phyloP scores from a whole-genome alignment of 2,113 vertebrate genomes.

The Oryzias curvinotus region DNA sequence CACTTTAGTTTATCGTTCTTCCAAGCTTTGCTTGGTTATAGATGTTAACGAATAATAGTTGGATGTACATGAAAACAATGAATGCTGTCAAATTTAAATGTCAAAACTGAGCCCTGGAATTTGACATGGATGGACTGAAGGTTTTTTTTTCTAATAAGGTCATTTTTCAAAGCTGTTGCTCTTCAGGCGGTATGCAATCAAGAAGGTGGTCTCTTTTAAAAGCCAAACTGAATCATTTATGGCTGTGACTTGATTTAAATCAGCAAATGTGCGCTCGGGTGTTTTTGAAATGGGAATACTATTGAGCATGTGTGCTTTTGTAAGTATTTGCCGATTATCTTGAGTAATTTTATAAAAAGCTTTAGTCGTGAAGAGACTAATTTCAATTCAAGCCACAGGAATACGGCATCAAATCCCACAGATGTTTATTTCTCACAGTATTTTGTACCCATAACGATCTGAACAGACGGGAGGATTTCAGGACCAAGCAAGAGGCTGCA shows the following conservation, averaged over 20 bases:
- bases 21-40: too few relatives aligned
- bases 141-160: slow-evolving; percentile 11
- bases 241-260: slow-evolving; percentile 29
- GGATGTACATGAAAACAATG: too few relatives aligned
- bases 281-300: slow-evolving; percentile 29
- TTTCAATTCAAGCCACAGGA: slow-evolving; percentile 19
- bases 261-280: slow-evolving; percentile 10
- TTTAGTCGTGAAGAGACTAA: slow-evolving; percentile 33
- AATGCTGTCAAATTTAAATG: background rate
- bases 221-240: slow-evolving; percentile 19
- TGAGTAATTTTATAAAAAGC: slow-evolving; percentile 42
- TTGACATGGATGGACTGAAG: background rate
- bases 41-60: too few relatives aligned
- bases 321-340: slow-evolving; percentile 59
- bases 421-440: slow-evolving; percentile 26
- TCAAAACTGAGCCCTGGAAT: background rate
- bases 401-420: slow-evolving; percentile 5
- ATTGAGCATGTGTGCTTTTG: slow-evolving; percentile 49
- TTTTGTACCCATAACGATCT: slow-evolving; percentile 2
- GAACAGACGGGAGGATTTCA: background rate
- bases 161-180: slow-evolving; percentile 10
- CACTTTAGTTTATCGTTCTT: too few relatives aligned
- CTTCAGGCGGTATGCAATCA: slow-evolving; percentile 4
- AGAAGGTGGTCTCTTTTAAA: slow-evolving; percentile 2
- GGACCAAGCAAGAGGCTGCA: slow-evolving; percentile 10